Evolutionary conservation across 2,797 vertebrate species (phyloP).

Genomic region (Fundulus diaphanus): DNA sequence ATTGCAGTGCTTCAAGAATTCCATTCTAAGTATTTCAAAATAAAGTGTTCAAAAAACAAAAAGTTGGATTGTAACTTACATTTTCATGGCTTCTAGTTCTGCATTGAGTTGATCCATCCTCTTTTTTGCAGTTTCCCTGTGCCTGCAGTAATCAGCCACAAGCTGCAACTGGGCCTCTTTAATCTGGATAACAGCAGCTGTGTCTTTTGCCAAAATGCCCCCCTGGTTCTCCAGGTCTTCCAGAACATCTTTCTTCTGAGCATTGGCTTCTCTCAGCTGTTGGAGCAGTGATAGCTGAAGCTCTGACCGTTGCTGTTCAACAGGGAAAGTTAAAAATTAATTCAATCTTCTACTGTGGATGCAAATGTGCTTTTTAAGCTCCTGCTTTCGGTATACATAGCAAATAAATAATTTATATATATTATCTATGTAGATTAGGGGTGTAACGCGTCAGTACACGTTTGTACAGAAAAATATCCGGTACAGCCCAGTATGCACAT

Average conservation of each 20-base stretch:
- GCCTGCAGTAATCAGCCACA: slow-evolving; percentile 81
- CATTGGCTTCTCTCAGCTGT: slow-evolving; percentile 40
- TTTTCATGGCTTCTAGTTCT: slow-evolving; percentile 82
- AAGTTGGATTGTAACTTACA: slow-evolving; percentile 76
- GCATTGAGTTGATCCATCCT: slow-evolving; percentile 76
- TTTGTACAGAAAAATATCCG: too few species aligned
- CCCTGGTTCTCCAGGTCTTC: slow-evolving; percentile 67
- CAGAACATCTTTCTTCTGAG: slow-evolving; percentile 37
- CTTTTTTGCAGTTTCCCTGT: slow-evolving; percentile 66
- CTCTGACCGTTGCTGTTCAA: slow-evolving; percentile 73
- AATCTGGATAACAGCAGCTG: slow-evolving; percentile 75
- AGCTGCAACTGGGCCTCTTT: slow-evolving; percentile 83
- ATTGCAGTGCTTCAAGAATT: neutral
- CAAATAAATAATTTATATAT: too few species aligned
- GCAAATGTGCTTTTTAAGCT: neutral
- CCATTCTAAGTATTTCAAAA: neutral
- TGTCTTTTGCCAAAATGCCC: slow-evolving; percentile 80
- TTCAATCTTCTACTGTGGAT: neutral
- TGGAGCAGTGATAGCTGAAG: slow-evolving; percentile 72
- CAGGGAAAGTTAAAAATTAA: slow-evolving; percentile 9
- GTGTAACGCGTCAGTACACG: too few species aligned
- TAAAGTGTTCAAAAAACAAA: neutral
- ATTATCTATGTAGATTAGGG: too few species aligned
- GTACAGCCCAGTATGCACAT: too few species aligned
- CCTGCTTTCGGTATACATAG: too few species aligned